Percentiles rank a stretch among this genome's conserved stretches.
Evolutionary conservation across 53 echinoderm and acorn worm species (phyloP).

Genomic region (Actinopyga echinites): DNA sequence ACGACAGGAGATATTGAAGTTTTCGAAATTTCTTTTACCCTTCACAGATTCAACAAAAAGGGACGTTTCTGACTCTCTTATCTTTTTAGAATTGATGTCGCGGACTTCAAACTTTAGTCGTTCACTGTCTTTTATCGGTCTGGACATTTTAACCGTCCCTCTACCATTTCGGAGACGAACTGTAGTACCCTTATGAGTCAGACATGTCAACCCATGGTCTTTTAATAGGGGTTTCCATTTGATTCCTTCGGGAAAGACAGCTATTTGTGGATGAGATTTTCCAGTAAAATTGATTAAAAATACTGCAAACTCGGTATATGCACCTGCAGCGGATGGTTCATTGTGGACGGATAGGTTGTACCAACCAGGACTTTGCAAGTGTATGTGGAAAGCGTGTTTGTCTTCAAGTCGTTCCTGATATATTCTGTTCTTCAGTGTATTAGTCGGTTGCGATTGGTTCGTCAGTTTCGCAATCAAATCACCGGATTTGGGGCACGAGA

Average conservation of each 20-base stretch:
- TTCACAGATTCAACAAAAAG: not conserved
- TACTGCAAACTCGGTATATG: conserved; percentile 2
- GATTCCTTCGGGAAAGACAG: conserved; percentile 12
- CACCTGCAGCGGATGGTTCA: not conserved
- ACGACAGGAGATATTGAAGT: not conserved
- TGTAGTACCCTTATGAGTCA: not conserved
- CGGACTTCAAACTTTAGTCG: not conserved
- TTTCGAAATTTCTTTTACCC: not conserved
- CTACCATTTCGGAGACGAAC: not conserved
- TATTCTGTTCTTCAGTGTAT: conserved; percentile 4
- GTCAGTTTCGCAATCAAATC: not conserved
- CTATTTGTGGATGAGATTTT: too few relatives aligned
- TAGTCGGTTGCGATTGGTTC: not conserved
- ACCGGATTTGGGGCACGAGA: conserved; percentile 2
- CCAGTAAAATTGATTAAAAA: conserved; percentile 13
- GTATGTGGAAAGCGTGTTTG: conserved; percentile 17
- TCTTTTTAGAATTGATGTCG: not conserved
- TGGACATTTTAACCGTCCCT: not conserved
- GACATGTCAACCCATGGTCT: not conserved
- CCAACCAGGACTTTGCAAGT: not conserved
- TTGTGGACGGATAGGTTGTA: conserved; percentile 5
- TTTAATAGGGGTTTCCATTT: conserved; percentile 18
- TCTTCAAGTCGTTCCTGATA: not conserved
- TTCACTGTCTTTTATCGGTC: not conserved
- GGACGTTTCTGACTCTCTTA: not conserved